phyloP scores from a whole-genome alignment of 2,797 vertebrate species.

The Xyrichtys novacula region DNA sequence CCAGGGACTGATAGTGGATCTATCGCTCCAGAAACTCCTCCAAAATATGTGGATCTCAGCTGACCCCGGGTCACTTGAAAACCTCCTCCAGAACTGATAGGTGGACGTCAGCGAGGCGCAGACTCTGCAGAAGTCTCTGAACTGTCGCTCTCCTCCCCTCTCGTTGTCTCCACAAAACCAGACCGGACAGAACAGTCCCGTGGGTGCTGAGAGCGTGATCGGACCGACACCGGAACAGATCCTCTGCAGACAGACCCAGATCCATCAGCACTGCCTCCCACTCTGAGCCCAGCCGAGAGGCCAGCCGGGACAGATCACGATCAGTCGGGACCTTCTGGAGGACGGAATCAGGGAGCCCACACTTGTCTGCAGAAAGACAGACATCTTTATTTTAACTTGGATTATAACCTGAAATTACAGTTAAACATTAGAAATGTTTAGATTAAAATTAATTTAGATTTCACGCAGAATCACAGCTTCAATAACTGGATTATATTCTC shows the following conservation, averaged over 20 bases:
- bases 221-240: constrained; percentile 90
- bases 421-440: too few species aligned
- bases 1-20: too few species aligned
- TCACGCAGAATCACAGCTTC: too few species aligned
- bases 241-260: constrained; percentile 87
- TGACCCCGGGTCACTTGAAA: neutral
- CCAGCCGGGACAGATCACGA: constrained; percentile 89
- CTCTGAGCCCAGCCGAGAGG: constrained; percentile 85
- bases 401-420: neutral
- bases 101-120: constrained; percentile 83
- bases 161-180: constrained; percentile 89
- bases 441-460: too few species aligned
- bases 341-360: constrained; percentile 69
- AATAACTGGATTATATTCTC: too few species aligned
- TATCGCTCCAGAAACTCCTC: too few species aligned
- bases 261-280: constrained; percentile 90
- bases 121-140: constrained; percentile 79
- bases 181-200: constrained; percentile 87
- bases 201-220: constrained; percentile 86
- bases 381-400: neutral
- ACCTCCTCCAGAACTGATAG: constrained; percentile 82
- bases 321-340: constrained; percentile 87
- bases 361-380: constrained; percentile 63
- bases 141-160: constrained; percentile 87
- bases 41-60: too few species aligned